Conservation (phyloP, 2,113 vertebrate species). For the Grammomys surdaster region DNA sequence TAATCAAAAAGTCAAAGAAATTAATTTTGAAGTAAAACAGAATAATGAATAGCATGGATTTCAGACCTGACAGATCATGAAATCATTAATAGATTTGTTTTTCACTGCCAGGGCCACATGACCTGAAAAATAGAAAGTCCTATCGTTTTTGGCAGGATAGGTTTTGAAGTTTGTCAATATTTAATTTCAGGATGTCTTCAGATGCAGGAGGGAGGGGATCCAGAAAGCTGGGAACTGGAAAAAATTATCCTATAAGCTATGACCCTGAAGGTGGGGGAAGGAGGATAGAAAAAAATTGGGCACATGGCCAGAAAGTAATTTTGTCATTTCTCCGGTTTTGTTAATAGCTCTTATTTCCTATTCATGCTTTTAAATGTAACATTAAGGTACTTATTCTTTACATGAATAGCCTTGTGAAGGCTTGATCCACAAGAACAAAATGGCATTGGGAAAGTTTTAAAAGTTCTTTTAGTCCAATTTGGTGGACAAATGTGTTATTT, state of each 20-base stretch:
- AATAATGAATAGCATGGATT: not conserved
- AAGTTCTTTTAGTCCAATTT: not conserved
- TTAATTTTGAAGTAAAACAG: not conserved
- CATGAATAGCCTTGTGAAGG: not conserved
- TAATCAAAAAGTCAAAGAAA: not conserved
- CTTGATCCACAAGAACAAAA: not conserved
- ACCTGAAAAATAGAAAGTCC: not conserved
- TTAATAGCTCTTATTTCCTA: not conserved
- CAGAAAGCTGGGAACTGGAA: not conserved
- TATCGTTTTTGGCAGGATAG: not conserved
- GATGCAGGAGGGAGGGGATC: not conserved
- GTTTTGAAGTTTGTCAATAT: conserved; percentile 13
- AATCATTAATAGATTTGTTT: not conserved
- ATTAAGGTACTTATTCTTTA: not conserved
- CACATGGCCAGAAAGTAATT: not conserved
- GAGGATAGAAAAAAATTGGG: not conserved
- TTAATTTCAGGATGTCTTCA: not conserved
- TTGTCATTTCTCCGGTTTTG: not conserved
- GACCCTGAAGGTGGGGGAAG: not conserved
- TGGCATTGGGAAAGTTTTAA: not conserved
- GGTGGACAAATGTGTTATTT: not conserved
- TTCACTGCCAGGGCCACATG: not conserved
- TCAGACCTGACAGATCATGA: not conserved
- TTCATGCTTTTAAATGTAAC: not conserved
- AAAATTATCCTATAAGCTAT: not conserved